phyloP scores from a whole-genome alignment of 2,797 vertebrate species.

The Falco novaeseelandiae region DNA sequence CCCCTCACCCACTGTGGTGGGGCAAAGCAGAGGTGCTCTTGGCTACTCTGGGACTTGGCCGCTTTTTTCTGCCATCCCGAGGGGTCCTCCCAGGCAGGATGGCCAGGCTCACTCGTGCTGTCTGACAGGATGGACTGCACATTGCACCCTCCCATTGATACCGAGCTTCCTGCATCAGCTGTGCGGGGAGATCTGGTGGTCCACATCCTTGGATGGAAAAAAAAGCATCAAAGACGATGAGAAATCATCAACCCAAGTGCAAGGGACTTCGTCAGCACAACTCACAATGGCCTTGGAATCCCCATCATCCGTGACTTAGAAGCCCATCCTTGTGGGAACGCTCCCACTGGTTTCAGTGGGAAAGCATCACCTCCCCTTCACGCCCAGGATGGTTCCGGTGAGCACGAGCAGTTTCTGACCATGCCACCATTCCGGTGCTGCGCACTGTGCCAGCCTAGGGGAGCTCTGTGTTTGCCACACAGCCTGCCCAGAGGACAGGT shows the following conservation, averaged over 20 bases:
- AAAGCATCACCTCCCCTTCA: neutral
- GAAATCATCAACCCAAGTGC: neutral
- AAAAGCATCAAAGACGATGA: neutral
- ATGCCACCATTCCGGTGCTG: rapidly evolving
- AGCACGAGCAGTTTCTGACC: neutral
- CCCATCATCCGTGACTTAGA: rapidly evolving
- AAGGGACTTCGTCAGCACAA: neutral
- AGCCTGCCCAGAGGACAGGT: neutral
- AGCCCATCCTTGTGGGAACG: neutral
- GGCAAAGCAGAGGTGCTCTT: neutral
- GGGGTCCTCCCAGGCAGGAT: neutral
- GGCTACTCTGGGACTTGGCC: neutral
- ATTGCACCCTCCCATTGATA: neutral
- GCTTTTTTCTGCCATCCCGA: neutral
- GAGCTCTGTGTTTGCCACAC: rapidly evolving
- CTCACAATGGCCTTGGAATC: neutral
- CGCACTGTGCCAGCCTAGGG: neutral
- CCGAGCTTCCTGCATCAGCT: neutral
- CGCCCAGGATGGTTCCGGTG: neutral
- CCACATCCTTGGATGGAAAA: neutral
- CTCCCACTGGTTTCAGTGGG: neutral
- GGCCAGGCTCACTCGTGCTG: neutral
- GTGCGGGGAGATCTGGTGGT: neutral
- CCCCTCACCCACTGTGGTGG: neutral
- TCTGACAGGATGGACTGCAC: neutral